Percentiles rank a stretch among this genome's conserved stretches.
Conservation (phyloP, 1,140 invertebrate species). For the Drosophila parabipectinata region DNA sequence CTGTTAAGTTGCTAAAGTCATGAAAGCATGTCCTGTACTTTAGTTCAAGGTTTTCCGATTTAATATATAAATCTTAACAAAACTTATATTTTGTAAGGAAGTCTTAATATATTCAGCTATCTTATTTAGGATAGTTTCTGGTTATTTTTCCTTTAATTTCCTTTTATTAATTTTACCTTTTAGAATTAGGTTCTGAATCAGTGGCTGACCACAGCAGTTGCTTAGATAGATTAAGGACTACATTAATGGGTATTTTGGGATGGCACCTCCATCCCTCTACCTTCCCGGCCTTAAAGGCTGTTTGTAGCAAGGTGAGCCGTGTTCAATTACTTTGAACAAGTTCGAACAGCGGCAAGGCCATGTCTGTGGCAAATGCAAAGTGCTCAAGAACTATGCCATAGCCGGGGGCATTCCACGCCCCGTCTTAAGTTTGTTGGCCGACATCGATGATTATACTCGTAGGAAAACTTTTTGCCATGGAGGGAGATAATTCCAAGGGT, state of each 20-base stretch:
- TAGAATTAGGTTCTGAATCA: background rate
- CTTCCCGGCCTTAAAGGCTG: slow-evolving; percentile 12
- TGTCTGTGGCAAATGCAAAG: slow-evolving; percentile 51
- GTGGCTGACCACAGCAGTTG: slow-evolving; percentile 12
- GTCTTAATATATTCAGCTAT: no score
- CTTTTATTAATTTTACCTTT: background rate
- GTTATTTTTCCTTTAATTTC: no score
- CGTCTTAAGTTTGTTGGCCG: slow-evolving; percentile 34
- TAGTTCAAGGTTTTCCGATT: background rate
- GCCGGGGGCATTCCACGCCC: slow-evolving; percentile 32
- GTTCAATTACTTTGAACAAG: slow-evolving; percentile 53
- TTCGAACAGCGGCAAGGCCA: slow-evolving; percentile 50
- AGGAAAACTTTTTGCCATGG: slow-evolving; percentile 27
- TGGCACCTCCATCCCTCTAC: background rate
- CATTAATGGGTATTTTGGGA: background rate
- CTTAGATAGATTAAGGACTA: slow-evolving; percentile 34
- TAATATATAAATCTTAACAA: no score
- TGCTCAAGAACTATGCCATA: slow-evolving; percentile 39
- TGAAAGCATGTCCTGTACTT: no score
- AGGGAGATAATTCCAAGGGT: slow-evolving; percentile 35
- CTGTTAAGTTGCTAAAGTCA: slow-evolving; percentile 49
- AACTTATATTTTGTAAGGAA: no score
- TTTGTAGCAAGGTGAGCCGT: slow-evolving; percentile 36
- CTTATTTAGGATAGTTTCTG: no score
- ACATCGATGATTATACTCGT: slow-evolving; percentile 34